Evolutionary conservation across 1,140 invertebrate genomes (phyloP), one percentile per base, ranked within the genome.

Genomic region (Paracyclopina nana): DNA sequence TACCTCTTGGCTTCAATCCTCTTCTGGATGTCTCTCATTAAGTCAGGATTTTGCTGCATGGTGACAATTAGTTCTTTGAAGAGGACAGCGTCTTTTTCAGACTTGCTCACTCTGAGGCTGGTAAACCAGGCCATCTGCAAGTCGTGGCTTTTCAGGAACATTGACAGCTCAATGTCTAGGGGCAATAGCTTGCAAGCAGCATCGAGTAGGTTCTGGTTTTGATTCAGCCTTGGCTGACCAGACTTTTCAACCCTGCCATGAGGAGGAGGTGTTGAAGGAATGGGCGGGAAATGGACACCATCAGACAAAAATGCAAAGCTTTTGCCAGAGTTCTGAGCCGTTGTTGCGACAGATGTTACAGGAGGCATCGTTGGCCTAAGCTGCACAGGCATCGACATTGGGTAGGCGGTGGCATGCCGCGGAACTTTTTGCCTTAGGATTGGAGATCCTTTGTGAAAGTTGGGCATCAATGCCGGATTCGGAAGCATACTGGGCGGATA

Each of bases 221-320:
- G 8, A 6, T 42, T n/a, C n/a, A 8, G 14, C 40, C 8, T 8
- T 9, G 6, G 6, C 9, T n/a, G 24, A 6, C 6, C 6, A 22
- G 40, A 22, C 6, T n/a, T 9, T 6, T n/a, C n/a, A 42, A 22
- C n/a, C 8, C 8, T n/a, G 14, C 24, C 24, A 6, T 22, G 6
- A 22, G 24, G 24, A n/a, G 29, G 29, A 22, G 40, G 24, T 42
- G 14, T 6, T 6, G 6, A 6, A 42, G 40, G 6, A 9, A 6
- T 6, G 24, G 40, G 40, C n/a, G 40, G 40, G 40, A 42, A 42
- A 42, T 42, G 40, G 24, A 42, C 40, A 18, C 40, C 40, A 42
- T 42, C 40, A 22, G 14, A 18, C 9, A 42, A 42, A 22, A 42
- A 42, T 9, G 24, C 8, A 22, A 9, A 30, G 29, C n/a, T n/a